These are phyloP conservation scores for Drosophila atripex DNA, from an alignment of 2,888 invertebrate species.

Conservation along the genomic window DNA sequence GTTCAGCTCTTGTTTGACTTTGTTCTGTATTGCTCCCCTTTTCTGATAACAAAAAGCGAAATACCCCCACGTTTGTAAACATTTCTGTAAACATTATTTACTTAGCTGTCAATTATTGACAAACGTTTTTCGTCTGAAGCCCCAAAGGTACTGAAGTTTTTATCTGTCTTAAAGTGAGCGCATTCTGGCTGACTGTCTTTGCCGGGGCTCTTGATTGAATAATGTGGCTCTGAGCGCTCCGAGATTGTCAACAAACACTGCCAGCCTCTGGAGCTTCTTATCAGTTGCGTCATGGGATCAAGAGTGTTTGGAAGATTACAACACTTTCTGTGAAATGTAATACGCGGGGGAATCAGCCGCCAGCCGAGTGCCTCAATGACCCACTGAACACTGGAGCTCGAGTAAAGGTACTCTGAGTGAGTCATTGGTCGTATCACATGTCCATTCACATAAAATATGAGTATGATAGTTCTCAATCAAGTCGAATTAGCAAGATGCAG, in stretches of 20 bases:
- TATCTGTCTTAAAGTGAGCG: constrained; percentile 29
- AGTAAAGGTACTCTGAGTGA: constrained; percentile 36
- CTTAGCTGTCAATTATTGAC: constrained; percentile 77
- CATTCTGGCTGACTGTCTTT: constrained; percentile 34
- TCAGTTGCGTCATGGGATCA: constrained; percentile 60
- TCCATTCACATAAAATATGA: not conserved
- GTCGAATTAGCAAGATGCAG: constrained; percentile 62
- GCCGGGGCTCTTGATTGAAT: constrained; percentile 52
- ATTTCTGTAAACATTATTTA: constrained; percentile 69
- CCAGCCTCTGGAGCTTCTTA: constrained; percentile 47
- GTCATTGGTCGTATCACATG: constrained; percentile 61
- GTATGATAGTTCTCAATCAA: constrained; percentile 51
- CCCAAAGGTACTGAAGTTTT: constrained; percentile 23
- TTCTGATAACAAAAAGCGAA: constrained; percentile 1
- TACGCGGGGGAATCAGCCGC: constrained; percentile 18
- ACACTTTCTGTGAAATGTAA: constrained; percentile 27
- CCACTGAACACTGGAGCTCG: constrained; percentile 35
- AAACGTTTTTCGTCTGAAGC: constrained; percentile 50
- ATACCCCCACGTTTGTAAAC: constrained; percentile 19
- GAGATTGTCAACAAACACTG: constrained; percentile 20
- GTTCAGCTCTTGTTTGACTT: constrained; percentile 25
- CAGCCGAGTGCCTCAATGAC: constrained; percentile 34
- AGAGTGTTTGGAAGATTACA: constrained; percentile 22
- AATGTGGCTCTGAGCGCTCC: constrained; percentile 8
- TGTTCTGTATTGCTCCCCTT: constrained; percentile 12